Percentiles rank a stretch among this genome's conserved stretches.
phyloP scores from a whole-genome alignment of 2,113 vertebrate species.

The Tympanuchus pallidicinctus region DNA sequence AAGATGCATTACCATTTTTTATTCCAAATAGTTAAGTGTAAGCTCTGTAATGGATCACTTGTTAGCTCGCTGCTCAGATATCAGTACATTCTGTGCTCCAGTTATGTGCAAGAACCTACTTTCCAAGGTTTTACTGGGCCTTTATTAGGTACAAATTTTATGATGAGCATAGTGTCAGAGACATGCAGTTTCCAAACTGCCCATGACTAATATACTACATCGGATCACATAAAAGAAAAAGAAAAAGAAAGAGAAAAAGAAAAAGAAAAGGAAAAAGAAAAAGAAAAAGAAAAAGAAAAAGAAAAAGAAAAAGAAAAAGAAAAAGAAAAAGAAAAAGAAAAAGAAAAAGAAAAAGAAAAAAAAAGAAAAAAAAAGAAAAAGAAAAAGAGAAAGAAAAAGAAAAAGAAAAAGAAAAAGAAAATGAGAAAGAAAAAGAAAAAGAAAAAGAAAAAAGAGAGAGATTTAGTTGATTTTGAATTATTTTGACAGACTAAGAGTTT shows the following conservation, averaged over 20 bases:
- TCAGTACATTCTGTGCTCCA: conserved; percentile 48
- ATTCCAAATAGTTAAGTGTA: conserved; percentile 76
- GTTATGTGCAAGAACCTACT: conserved; percentile 25
- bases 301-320: too few species aligned
- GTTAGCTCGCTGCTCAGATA: conserved; percentile 34
- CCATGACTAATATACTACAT: background rate
- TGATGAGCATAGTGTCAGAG: background rate
- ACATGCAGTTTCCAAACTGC: background rate
- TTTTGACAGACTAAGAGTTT: background rate
- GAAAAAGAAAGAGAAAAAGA: background rate
- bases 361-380: too few species aligned
- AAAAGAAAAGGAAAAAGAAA: too few species aligned
- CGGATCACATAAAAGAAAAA: background rate
- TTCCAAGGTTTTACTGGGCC: conserved; percentile 15
- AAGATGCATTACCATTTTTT: conserved; percentile 61
- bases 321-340: too few species aligned
- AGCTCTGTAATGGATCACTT: conserved; percentile 68
- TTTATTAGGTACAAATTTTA: conserved; percentile 17
- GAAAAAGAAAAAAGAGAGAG: background rate
- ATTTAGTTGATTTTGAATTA: background rate
- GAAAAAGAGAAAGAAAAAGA: too few species aligned
- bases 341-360: too few species aligned
- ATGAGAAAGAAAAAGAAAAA: too few species aligned
- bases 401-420: background rate
- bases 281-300: too few species aligned